phyloP scores from a whole-genome alignment of 2,888 invertebrate species.

The Andrena dorsata region DNA sequence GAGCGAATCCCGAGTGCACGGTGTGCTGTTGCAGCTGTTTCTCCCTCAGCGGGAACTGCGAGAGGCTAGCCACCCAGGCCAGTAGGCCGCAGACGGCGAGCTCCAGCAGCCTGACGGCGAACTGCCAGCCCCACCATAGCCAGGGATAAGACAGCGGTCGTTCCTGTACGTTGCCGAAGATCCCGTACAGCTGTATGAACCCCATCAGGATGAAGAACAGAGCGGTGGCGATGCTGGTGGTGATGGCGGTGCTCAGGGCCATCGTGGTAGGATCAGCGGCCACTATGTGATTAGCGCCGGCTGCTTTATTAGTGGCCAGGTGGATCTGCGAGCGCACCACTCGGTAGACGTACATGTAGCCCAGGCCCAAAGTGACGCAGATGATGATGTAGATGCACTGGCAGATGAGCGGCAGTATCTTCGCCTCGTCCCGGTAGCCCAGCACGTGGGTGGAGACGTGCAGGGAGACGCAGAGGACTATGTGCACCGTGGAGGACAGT shows the following conservation, averaged over 20 bases:
- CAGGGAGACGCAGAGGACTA: conserved; percentile 92
- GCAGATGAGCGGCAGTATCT: conserved; percentile 91
- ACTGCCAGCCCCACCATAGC: conserved; percentile 97
- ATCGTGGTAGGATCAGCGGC: conserved; percentile 86
- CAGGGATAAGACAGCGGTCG: conserved; percentile 87
- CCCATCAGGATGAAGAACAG: conserved; percentile 93
- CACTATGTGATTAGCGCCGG: conserved; percentile 88
- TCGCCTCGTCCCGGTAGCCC: conserved; percentile 83
- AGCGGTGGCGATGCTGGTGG: conserved; percentile 95
- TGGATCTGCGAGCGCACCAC: conserved; percentile 93
- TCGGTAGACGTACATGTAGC: conserved; percentile 94
- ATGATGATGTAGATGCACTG: conserved; percentile 95
- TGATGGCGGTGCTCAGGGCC: conserved; percentile 93
- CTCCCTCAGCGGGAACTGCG: conserved; percentile 88
- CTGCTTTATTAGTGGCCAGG: conserved; percentile 80
- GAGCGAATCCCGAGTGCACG: conserved; percentile 89
- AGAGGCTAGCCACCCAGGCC: conserved; percentile 94
- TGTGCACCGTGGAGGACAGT: conserved; percentile 91
- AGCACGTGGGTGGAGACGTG: conserved; percentile 87
- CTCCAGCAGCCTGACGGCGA: conserved; percentile 93
- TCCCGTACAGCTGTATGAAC: conserved; percentile 93
- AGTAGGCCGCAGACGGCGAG: conserved; percentile 94
- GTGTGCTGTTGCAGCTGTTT: conserved; percentile 86
- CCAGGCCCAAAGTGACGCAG: conserved; percentile 92
- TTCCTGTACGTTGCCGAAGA: conserved; percentile 87